phyloP scores from a whole-genome alignment of 2,113 vertebrate genomes.

The Ammodytes dubius region DNA sequence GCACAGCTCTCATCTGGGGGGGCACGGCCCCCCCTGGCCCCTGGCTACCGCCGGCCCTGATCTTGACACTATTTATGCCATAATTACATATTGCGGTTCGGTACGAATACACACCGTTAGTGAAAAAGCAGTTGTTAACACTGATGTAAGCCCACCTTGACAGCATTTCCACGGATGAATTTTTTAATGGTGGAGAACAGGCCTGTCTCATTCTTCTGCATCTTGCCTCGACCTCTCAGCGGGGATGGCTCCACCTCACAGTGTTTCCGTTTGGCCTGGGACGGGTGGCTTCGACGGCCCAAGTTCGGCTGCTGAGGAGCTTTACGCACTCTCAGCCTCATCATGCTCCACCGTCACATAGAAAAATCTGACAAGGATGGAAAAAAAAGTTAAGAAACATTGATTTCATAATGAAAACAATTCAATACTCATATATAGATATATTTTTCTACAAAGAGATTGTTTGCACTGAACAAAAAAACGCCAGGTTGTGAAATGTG shows the following conservation, averaged over 20 bases:
- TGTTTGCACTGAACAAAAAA: not conserved
- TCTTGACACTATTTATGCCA: too few species aligned
- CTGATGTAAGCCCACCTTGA: conserved; percentile 75
- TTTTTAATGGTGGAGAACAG: conserved; percentile 86
- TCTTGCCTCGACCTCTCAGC: conserved; percentile 74
- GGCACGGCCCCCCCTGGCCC: too few species aligned
- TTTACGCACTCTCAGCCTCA: conserved; percentile 99
- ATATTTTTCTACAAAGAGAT: not conserved
- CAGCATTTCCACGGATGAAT: conserved; percentile 85
- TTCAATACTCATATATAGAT: not conserved
- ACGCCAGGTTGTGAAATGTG: not conserved
- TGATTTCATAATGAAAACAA: not conserved
- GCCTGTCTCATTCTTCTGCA: conserved; percentile 85
- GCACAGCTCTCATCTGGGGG: too few species aligned
- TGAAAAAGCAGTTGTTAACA: not conserved
- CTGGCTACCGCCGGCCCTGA: too few species aligned
- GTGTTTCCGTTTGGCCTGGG: conserved; percentile 94
- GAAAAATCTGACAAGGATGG: conserved; percentile 81
- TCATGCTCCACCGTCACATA: conserved; percentile 91
- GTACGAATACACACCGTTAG: not conserved
- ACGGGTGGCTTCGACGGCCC: conserved; percentile 80
- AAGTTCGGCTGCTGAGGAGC: conserved; percentile 92
- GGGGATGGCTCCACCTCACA: conserved; percentile 78
- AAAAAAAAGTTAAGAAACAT: not conserved
- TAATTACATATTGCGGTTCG: too few species aligned